Evolutionary conservation across 1,140 invertebrate genomes (phyloP).

Genomic region (Marisa cornuarietis): DNA sequence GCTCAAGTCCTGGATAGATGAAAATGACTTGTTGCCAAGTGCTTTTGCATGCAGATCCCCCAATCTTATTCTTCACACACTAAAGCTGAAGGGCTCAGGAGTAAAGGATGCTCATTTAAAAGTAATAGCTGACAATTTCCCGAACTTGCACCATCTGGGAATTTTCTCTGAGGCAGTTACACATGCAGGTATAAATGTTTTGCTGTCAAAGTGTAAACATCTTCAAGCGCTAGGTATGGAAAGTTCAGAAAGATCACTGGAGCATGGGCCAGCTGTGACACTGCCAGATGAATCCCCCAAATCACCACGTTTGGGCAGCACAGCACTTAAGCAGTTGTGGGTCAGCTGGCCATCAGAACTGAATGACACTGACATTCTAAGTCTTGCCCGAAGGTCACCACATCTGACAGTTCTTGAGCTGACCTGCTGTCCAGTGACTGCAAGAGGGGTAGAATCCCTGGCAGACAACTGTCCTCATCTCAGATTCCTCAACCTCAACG

Average conservation of each 20-base stretch:
- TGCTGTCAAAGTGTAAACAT: conserved; percentile 26
- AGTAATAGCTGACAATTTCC: conserved; percentile 25
- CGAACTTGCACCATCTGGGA: conserved; percentile 20
- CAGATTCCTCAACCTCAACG: no score
- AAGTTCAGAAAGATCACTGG: conserved; percentile 9
- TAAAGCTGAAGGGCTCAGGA: conserved; percentile 21
- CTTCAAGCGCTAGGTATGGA: conserved; percentile 28
- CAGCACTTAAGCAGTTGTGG: no score
- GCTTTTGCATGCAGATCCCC: conserved; percentile 23
- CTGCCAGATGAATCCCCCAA: no score
- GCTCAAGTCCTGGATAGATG: conserved; percentile 28
- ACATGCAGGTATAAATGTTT: conserved; percentile 22
- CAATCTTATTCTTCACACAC: conserved; percentile 15
- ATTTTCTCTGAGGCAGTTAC: conserved; percentile 31
- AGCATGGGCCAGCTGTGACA: no score
- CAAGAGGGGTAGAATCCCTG: no score
- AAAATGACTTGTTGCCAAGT: conserved; percentile 25
- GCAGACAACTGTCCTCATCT: no score
- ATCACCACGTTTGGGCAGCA: no score
- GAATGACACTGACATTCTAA: no score
- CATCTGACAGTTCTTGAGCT: no score
- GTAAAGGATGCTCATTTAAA: conserved; percentile 30
- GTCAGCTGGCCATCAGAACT: no score
- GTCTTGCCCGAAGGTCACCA: no score
- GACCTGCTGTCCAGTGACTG: no score